Conservation (phyloP, 2,797 vertebrate species). For the Falco peregrinus region DNA sequence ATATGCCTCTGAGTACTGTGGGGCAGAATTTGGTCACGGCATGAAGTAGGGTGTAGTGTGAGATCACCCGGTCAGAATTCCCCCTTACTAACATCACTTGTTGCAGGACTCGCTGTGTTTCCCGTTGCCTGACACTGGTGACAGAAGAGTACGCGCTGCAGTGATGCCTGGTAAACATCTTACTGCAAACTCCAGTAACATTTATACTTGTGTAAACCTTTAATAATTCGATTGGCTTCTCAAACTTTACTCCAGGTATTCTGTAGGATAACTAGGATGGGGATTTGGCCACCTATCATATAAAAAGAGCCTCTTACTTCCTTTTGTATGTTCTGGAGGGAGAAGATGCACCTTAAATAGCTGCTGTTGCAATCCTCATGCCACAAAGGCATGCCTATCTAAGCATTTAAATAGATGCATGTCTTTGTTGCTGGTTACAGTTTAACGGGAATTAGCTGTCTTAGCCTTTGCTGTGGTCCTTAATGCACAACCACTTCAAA, state of each 20-base stretch:
- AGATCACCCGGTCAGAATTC: neutral
- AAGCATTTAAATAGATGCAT: neutral
- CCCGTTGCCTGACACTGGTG: neutral
- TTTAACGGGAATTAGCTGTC: neutral
- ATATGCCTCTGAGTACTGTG: accelerated
- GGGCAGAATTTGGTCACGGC: neutral
- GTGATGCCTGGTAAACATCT: neutral
- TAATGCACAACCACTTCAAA: neutral
- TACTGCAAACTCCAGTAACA: neutral
- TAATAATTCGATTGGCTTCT: neutral
- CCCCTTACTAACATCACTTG: neutral
- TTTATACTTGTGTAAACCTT: neutral
- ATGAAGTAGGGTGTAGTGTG: neutral
- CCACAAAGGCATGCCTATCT: neutral
- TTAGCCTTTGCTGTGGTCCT: neutral
- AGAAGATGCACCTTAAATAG: neutral
- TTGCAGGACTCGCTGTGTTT: neutral
- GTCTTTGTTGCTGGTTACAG: neutral
- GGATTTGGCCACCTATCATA: neutral
- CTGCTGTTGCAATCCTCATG: neutral
- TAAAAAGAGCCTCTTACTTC: neutral
- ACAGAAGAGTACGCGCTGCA: neutral
- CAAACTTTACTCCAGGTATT: neutral
- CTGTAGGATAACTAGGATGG: neutral
- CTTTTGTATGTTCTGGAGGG: neutral